Percentiles rank a stretch among this genome's conserved stretches.
These are phyloP conservation scores for Cecidostiba fungosa DNA, from an alignment of 2,888 invertebrate species.

Conservation along the genomic window DNA sequence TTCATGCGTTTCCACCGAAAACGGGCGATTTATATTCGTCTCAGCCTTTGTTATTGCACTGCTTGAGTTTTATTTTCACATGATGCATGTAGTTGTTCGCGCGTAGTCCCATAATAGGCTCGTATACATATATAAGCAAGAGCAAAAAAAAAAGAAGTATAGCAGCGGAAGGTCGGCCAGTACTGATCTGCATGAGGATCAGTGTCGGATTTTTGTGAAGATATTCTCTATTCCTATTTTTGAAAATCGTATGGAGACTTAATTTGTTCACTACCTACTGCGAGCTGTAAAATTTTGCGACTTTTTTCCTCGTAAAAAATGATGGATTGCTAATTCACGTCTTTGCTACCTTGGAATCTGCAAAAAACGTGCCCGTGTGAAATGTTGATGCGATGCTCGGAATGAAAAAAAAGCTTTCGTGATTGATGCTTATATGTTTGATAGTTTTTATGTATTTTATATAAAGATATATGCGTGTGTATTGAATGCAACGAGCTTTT, in stretches of 20 bases:
- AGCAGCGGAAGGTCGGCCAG: neutral
- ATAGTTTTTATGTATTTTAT: constrained; percentile 11
- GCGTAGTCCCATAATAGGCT: neutral
- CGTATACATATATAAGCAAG: neutral
- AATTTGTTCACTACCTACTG: neutral
- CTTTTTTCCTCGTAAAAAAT: constrained; percentile 29
- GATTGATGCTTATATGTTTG: constrained; percentile 28
- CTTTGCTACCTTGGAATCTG: neutral
- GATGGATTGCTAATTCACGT: neutral
- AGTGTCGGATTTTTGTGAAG: neutral
- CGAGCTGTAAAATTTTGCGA: neutral
- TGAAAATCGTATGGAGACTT: neutral
- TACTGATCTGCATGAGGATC: neutral
- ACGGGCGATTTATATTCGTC: neutral
- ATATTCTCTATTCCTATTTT: neutral
- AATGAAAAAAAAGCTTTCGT: neutral
- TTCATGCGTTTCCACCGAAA: neutral
- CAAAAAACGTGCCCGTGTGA: neutral
- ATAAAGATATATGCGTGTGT: neutral
- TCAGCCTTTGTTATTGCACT: constrained; percentile 1
- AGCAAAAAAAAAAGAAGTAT: neutral
- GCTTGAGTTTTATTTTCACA: neutral
- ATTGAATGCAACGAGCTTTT: neutral
- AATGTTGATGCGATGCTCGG: neutral
- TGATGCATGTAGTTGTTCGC: neutral